Percentiles rank a stretch among this genome's conserved stretches.
Conservation (phyloP, 2,888 invertebrate species). For the Oxycera nigricornis region DNA sequence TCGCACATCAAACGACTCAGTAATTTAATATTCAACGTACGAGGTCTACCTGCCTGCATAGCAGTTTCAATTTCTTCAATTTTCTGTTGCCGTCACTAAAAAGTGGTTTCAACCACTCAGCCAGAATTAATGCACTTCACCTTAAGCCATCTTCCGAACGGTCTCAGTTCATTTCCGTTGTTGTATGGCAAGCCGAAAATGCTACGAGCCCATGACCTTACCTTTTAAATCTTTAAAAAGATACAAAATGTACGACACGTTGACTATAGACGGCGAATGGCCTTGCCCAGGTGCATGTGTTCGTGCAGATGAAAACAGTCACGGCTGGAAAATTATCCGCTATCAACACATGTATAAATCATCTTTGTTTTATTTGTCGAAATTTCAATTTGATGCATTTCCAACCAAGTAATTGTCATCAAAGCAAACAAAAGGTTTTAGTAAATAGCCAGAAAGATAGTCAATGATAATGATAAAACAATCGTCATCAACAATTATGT, state of each 20-base stretch:
- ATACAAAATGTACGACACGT: not conserved
- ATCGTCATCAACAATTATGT: too few species aligned
- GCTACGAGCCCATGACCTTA: not conserved
- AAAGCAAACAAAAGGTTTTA: too few species aligned
- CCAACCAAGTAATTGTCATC: too few species aligned
- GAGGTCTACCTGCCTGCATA: not conserved
- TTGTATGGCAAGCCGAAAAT: not conserved
- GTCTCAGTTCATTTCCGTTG: not conserved
- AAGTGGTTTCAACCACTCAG: not conserved
- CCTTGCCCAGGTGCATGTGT: not conserved
- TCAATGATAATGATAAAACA: too few species aligned
- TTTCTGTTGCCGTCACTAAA: not conserved
- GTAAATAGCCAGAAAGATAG: too few species aligned
- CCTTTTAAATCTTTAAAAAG: not conserved
- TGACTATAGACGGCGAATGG: not conserved
- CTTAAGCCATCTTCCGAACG: not conserved
- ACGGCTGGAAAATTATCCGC: too few species aligned
- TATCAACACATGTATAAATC: too few species aligned
- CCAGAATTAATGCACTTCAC: not conserved
- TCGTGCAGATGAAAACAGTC: not conserved
- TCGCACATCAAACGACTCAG: not conserved
- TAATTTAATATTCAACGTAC: not conserved
- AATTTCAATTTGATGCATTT: too few species aligned
- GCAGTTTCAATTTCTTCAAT: not conserved
- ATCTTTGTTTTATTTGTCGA: too few species aligned